Base-by-base conservation (phyloP, 1,140 invertebrate species). In the Eciton burchellii region DNA sequence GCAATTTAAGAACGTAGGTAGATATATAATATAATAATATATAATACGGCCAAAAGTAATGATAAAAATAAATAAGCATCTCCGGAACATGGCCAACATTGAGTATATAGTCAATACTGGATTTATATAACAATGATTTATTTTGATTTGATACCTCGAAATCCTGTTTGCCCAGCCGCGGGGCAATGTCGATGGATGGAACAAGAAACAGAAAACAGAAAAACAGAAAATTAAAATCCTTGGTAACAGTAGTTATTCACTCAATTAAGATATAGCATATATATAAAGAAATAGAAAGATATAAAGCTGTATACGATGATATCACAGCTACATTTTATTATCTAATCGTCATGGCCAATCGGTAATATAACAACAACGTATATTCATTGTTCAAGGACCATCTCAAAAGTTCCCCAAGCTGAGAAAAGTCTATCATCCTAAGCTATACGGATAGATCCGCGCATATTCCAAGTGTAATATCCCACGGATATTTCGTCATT, bases 371-470 rank as follows among this genome's bases (percentile, higher is more conserved):
- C 52, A 83, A 62, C 60, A 81, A 79, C 52, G 49, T 90, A 56
- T 74, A 65, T 91, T 92, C 90, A 94, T 93, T 94, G 92, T 93
- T 95, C 96, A 97, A 98, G 97, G 97, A 98, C 97, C 97, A 98
- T 98, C 97, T 98, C 97, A 98, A 98, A 98, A 98, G 97, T 97
- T 97, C 97, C 95, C 97, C 97, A 97, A 95, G 94, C 94, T 95
- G 89, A 93, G 89, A 92, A 91, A 92, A 91, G 89, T 91, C 89
- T 91, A 91, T 90, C 84, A 82, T 66, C 43, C 26, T 26, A 43
- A 70, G 21, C 49, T 68, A 63, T 72, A 21, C 59, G n/a, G 24
- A 47, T 45, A 57, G n/a, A 47, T 9, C 14, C 11, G 60, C 11
- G 29, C 9, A 45, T 8, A 52, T 54, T 14, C 65, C 14, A 59